Base-by-base conservation (phyloP, 2,888 invertebrate species). In the Agrochola macilenta region DNA sequence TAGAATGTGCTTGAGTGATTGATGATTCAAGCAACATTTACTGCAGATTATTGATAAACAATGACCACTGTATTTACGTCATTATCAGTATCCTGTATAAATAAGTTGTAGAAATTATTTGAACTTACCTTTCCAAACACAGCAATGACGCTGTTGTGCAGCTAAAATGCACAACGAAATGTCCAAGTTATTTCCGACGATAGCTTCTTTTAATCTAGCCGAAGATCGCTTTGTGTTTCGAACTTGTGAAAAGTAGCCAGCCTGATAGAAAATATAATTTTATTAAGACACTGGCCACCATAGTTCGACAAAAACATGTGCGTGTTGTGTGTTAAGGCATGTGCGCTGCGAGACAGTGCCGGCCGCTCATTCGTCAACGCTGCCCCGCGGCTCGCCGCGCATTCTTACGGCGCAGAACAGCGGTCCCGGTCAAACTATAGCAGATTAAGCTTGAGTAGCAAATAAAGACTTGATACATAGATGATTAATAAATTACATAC, bases 171-270 rank as follows among this genome's bases (percentile, higher is more conserved):
- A 99, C 69, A 99, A 96, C 0, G 99, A 98, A 52, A 99, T 98
- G 30, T 99, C 99, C 79, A 99, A 97, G 95, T 99, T 98, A 90
- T 99, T 98, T 14, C 99, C 99, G 12, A 99, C 97, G 87, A 99
- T 97, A 0, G 99, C 99, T 92, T 99, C 99, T 94, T 99, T 99
- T 82, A 99, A 97, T 46, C 99, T 97, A 77, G 98, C 98, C 0
- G 99, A 99, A 0, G 99, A 99, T 92, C 99, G 98, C 93, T 99
- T 99, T 0, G 99, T 99, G 93, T 99, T 99, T 52, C 99, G 97
- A 26, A 99, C 99, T 97, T 99, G 99, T 92, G 99, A 98, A 93
- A 99, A 99, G 93, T 99, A 99, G 17, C 99, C 99, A 72, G 99
- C 99, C 99, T 99, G 92, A 46, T 95, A 95, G 86, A 87, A 87